Percentiles rank a stretch among this genome's conserved stretches.
phyloP scores from a whole-genome alignment of 2,113 vertebrate genomes.

The Heteronetta atricapilla region DNA sequence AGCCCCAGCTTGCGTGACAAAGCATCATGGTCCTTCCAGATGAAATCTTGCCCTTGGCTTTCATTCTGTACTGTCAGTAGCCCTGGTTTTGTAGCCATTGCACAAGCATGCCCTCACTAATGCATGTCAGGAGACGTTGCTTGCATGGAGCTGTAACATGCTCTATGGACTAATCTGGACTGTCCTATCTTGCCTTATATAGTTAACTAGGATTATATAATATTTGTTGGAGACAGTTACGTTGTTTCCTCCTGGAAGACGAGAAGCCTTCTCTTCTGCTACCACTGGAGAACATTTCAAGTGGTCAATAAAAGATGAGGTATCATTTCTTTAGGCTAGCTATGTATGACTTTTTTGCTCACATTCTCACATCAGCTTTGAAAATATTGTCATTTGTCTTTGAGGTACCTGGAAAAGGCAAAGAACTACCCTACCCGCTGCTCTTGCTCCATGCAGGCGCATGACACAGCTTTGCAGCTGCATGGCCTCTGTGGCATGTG shows the following conservation, averaged over 20 bases:
- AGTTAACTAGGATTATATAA: neutral
- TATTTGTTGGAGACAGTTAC: neutral
- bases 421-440: neutral
- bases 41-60: neutral
- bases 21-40: neutral
- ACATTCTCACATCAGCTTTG: neutral
- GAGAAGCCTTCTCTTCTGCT: neutral
- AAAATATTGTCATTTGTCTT: neutral
- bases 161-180: neutral
- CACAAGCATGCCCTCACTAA: neutral
- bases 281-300: neutral
- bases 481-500: accelerated
- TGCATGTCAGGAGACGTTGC: neutral
- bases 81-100: neutral
- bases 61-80: neutral
- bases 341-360: neutral
- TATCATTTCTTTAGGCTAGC: neutral
- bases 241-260: neutral
- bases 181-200: neutral
- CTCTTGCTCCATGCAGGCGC: accelerated
- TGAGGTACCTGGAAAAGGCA: neutral
- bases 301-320: neutral
- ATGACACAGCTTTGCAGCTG: neutral
- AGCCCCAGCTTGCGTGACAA: neutral
- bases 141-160: accelerated